phyloP scores from a whole-genome alignment of 2,113 vertebrate genomes.

The Nasalis larvatus region DNA sequence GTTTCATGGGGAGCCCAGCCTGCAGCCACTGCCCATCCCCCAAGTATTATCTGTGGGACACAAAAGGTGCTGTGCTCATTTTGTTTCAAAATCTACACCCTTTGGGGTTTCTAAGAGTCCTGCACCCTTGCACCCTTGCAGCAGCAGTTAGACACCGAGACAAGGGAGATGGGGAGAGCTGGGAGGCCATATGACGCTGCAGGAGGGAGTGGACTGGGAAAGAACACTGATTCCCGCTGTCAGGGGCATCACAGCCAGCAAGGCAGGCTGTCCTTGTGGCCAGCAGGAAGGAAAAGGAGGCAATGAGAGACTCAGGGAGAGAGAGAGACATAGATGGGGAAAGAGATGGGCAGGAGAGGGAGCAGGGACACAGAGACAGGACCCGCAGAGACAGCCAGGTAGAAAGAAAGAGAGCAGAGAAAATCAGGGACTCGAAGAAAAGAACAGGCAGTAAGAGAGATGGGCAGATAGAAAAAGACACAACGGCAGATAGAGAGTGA shows the following conservation, averaged over 20 bases:
- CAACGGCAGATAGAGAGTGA: not conserved
- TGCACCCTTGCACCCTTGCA: not conserved
- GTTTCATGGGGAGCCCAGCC: not conserved
- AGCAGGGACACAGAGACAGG: not conserved
- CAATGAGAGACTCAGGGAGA: not conserved
- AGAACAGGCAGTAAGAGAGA: not conserved
- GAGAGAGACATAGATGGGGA: not conserved
- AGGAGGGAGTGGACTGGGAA: not conserved
- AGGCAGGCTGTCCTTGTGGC: not conserved
- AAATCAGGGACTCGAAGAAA: not conserved
- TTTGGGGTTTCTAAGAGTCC: not conserved
- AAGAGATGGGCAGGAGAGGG: not conserved
- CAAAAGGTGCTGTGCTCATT: not conserved
- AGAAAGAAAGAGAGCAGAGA: not conserved
- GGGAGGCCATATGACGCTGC: not conserved
- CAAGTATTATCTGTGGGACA: not conserved
- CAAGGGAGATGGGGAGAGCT: not conserved
- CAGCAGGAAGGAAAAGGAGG: not conserved
- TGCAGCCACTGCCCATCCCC: not conserved
- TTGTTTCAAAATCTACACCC: not conserved
- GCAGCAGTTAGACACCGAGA: not conserved
- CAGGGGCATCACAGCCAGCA: not conserved
- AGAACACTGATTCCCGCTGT: not conserved
- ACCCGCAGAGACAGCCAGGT: not conserved
- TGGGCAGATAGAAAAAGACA: not conserved